phyloP scores from a whole-genome alignment of 2,797 vertebrate genomes.

The Steatocranus sp. region DNA sequence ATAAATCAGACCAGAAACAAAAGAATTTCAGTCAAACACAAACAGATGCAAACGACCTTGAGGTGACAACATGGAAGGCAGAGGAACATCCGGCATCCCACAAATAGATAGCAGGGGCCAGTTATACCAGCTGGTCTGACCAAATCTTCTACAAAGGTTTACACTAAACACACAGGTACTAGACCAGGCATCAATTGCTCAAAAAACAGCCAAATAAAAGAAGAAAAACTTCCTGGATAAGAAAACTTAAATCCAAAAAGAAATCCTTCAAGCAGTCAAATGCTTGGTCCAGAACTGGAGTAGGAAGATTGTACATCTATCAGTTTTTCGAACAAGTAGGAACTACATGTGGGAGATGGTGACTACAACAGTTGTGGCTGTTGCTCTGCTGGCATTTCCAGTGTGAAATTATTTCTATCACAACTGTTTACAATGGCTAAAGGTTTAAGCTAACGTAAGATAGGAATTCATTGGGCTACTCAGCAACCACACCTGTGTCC shows the following conservation, averaged over 20 bases:
- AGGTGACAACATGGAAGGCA: neutral
- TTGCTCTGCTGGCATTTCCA: neutral
- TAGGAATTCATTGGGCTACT: neutral
- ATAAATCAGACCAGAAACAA: accelerated
- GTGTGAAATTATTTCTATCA: neutral
- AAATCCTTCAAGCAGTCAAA: neutral
- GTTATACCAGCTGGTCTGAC: neutral
- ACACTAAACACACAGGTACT: neutral
- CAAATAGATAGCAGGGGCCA: neutral
- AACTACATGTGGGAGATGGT: neutral
- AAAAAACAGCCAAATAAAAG: neutral
- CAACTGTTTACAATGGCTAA: neutral
- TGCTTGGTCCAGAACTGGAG: neutral
- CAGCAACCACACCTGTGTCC: neutral
- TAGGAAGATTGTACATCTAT: neutral
- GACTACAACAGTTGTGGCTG: neutral
- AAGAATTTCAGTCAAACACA: neutral
- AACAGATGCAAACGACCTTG: neutral
- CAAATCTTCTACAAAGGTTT: neutral
- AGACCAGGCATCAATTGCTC: accelerated
- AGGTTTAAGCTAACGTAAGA: neutral
- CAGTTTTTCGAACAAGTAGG: neutral
- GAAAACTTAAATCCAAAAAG: neutral
- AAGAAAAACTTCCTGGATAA: neutral
- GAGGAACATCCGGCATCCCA: neutral